Evolutionary conservation across 1,140 invertebrate genomes (phyloP), one percentile per base, ranked within the genome.

Genomic region (Papilio machaon): DNA sequence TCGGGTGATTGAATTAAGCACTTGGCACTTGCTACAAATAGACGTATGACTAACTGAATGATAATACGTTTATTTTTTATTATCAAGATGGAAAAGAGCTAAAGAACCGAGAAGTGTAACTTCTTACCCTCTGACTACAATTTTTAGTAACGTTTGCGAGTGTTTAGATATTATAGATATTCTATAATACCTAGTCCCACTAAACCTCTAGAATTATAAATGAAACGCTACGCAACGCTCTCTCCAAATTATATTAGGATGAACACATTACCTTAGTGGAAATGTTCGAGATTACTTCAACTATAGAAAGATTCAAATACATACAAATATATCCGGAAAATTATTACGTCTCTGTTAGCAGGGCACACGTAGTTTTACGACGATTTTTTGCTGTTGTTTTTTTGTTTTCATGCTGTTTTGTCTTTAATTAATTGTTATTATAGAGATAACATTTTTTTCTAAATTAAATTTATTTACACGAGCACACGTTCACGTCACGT

Each of bases 1-100:
- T 58, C 49, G 49, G 54, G 54, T 58, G 54, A 58, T 58, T 58
- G 17, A n/a, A 58, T 58, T 58, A 58, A 58, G 54, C 54, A 58
- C 54, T 58, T 58, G 54, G 8, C 54, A 58, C 54, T 58, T 19
- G 54, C 13, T 58, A 58, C n/a, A 58, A 58, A 58, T 58, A 58
- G 54, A 58, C 9, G 17, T 58, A 58, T 58, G 54, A 58, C 17
- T 58, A 58, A 58, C 54, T 58, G 54, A 19, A n/a, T 19, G n/a
- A 17, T 58, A 19, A 7, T 58, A 49, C 13, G n/a, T 58, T 58
- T 58, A n/a, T 2, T 19, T 58, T 54, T 54, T 54, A 54, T 54
- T 6, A 17, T 54, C 4, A 7, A 5, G 15, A 54, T 54, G 17
- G 17, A 54, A 54, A 54, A 54, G 52, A 7, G 17, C 17, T n/a